These are phyloP conservation scores for Eclectus roratus DNA, from an alignment of 2,113 vertebrate genomes.

Conservation along the genomic window DNA sequence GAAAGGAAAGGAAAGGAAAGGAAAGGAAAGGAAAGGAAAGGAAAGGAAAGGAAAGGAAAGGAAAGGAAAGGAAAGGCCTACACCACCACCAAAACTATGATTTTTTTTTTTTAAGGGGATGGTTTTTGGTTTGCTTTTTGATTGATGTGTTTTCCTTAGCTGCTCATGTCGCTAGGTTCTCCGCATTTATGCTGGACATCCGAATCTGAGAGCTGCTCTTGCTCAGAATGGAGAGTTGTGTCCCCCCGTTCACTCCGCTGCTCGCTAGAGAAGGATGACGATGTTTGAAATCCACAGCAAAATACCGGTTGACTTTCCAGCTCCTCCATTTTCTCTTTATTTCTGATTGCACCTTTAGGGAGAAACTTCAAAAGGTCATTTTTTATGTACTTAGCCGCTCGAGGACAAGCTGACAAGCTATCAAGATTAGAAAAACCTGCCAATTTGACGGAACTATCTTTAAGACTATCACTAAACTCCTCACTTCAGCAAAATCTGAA, in stretches of 20 bases:
- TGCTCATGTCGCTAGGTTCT: constrained; percentile 92
- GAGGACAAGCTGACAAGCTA: constrained; percentile 72
- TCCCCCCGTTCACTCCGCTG: constrained; percentile 97
- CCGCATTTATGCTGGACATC: constrained; percentile 94
- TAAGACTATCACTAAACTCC: neutral
- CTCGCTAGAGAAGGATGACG: constrained; percentile 97
- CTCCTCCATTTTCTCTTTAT: constrained; percentile 99
- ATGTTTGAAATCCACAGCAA: constrained; percentile 99
- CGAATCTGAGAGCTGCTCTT: constrained; percentile 99
- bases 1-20: too few species aligned
- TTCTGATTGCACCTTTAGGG: constrained; percentile 98
- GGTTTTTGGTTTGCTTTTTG: constrained; percentile 21
- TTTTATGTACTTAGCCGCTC: constrained; percentile 81
- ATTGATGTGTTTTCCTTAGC: constrained; percentile 30
- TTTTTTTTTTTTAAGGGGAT: neutral
- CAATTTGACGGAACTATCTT: neutral
- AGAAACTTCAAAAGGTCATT: constrained; percentile 90
- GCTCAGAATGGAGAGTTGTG: constrained; percentile 98
- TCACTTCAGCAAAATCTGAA: neutral
- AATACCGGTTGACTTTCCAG: constrained; percentile 99
- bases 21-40: too few species aligned
- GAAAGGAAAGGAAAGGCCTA: neutral
- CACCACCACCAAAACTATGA: constrained; percentile 7
- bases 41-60: neutral
- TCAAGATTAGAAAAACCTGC: constrained; percentile 15